Base-by-base conservation (phyloP, 2,888 invertebrate genomes). In the Meteorus colon region DNA sequence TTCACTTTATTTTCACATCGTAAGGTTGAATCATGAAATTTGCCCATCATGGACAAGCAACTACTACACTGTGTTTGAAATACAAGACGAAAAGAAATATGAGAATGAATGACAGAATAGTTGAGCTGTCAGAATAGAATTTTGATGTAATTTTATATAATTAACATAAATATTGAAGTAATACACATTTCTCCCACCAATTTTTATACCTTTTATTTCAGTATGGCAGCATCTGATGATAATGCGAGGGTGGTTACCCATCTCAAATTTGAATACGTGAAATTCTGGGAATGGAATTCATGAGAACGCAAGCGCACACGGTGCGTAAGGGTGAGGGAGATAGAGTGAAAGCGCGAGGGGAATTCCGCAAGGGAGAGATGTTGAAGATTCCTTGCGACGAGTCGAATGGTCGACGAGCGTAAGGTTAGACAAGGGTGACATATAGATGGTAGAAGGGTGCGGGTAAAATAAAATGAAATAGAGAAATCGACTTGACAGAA, bases 231-330 rank as follows among this genome's bases (percentile, higher is more conserved):
- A 19, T 55, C n/a, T 55, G 55, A 55, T n/a, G 55, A 19, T 55
- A 55, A 55, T 55, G 19, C 19, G 19, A 48, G 55, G 19, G 19
- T 19, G 55, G 8, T 55, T 24, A n/a, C 77, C 79, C 78, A 76
- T 81, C 66, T 75, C 73, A 74, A 78, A 79, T 80, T 82, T 77
- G 79, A 82, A 81, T 81, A 80, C 80, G 78, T 79, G 81, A 79
- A 81, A 82, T 82, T 78, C 73, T 76, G 34, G 63, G 63, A 72
- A 67, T 29, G 76, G 76, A 76, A 76, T 76, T 67, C 65, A 68
- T 27, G 74, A 69, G 68, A 73, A 19, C 55, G 55, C 72, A 63
- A 41, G 14, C 48, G 27, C 69, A 41, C 27, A 29, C 27, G n/a
- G 31, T n/a, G 62, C 62, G 12, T 31, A 16, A 74, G 75, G 65